Percentiles rank a stretch among this genome's conserved stretches.
phyloP scores from a whole-genome alignment of 2,888 invertebrate species.

The Acleris literana region DNA sequence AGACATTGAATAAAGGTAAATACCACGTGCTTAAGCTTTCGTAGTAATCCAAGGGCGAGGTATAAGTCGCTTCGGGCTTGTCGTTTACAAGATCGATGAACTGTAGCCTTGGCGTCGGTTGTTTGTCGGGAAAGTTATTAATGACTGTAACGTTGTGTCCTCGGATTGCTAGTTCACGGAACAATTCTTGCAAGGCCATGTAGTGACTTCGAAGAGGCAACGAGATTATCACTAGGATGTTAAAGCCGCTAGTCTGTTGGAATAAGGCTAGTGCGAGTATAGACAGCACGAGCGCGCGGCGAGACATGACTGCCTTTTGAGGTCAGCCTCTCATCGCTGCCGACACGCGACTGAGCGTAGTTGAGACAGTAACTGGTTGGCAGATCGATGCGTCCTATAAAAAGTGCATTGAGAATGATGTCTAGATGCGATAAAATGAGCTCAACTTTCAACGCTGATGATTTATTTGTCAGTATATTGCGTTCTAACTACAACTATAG shows the following conservation, averaged over 20 bases:
- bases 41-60: slow-evolving; percentile 33
- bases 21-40: slow-evolving; percentile 25
- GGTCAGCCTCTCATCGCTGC: slow-evolving; percentile 12
- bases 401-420: too few relatives aligned
- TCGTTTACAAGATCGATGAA: slow-evolving; percentile 66
- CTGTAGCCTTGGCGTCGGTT: slow-evolving; percentile 67
- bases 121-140: slow-evolving; percentile 73
- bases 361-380: too few relatives aligned
- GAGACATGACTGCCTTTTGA: neutral
- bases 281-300: neutral
- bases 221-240: slow-evolving; percentile 70
- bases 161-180: slow-evolving; percentile 75
- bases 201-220: slow-evolving; percentile 84
- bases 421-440: too few relatives aligned
- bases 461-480: too few relatives aligned
- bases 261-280: neutral
- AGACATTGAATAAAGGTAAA: slow-evolving; percentile 34
- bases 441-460: too few relatives aligned
- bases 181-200: slow-evolving; percentile 77
- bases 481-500: too few relatives aligned
- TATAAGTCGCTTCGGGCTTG: neutral
- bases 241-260: slow-evolving; percentile 57
- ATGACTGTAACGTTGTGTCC: slow-evolving; percentile 84
- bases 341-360: slow-evolving; percentile 15
- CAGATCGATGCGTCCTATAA: too few relatives aligned